Percentiles rank a stretch among this genome's conserved stretches.
Evolutionary conservation across 2,113 vertebrate genomes (phyloP).

Genomic region (Sapajus apella): DNA sequence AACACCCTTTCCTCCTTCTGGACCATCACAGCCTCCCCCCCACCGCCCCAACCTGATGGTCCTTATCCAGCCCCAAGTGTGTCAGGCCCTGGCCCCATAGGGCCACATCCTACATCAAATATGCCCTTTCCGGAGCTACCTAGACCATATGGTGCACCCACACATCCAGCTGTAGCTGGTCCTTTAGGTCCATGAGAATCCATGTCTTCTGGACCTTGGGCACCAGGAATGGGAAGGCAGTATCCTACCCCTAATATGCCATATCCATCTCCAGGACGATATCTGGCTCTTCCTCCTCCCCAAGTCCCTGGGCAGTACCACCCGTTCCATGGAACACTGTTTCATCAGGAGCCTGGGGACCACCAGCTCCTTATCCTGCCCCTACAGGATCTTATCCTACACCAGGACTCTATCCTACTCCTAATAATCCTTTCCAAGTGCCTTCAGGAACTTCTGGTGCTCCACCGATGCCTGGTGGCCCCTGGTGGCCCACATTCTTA

Average conservation of each 20-base stretch:
- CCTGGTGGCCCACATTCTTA: conserved; percentile 80
- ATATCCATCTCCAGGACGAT: conserved; percentile 87
- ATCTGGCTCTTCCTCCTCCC: conserved; percentile 84
- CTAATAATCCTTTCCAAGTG: conserved; percentile 86
- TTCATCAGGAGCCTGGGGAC: conserved; percentile 88
- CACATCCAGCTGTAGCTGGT: conserved; percentile 85
- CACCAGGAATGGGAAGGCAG: conserved; percentile 86
- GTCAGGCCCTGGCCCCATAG: conserved; percentile 84
- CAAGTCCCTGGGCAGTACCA: conserved; percentile 85
- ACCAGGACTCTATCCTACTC: conserved; percentile 87
- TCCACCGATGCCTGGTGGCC: conserved; percentile 85
- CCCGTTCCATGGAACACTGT: conserved; percentile 87
- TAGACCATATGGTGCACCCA: conserved; percentile 85
- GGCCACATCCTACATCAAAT: conserved; percentile 86
- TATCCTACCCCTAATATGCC: conserved; percentile 87
- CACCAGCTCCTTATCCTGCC: conserved; percentile 86
- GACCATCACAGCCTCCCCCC: conserved; percentile 81
- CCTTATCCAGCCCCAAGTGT: conserved; percentile 85
- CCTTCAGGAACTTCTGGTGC: conserved; percentile 86
- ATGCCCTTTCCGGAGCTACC: conserved; percentile 88
- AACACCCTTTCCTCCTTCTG: conserved; percentile 86
- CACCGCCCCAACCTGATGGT: conserved; percentile 74
- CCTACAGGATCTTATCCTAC: conserved; percentile 86
- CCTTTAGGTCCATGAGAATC: conserved; percentile 87
- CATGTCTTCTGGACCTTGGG: conserved; percentile 87